Conservation (phyloP, 2,888 invertebrate genomes). For the Polymixis flavicincta region DNA sequence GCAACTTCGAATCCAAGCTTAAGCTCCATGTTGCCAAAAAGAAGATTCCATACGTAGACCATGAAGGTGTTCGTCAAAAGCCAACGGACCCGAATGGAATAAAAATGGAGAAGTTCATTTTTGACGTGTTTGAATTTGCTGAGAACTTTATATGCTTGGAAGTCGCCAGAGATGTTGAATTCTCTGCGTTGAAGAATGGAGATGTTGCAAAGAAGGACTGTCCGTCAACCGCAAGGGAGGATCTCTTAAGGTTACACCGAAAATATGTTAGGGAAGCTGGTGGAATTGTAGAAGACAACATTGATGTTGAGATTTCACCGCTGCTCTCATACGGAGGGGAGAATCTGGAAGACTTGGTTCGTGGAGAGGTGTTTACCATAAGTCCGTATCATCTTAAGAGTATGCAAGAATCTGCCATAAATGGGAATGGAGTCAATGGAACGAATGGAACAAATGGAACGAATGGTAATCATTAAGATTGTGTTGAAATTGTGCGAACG, state of each 20-base stretch:
- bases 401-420: constrained; percentile 79
- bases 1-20: constrained; percentile 93
- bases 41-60: constrained; percentile 97
- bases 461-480: constrained; percentile 76
- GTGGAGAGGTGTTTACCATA: constrained; percentile 92
- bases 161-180: constrained; percentile 97
- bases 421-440: constrained; percentile 84
- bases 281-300: constrained; percentile 92
- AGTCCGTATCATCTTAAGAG: constrained; percentile 91
- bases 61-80: constrained; percentile 92
- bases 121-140: constrained; percentile 99
- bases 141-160: constrained; percentile 98
- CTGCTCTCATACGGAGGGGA: constrained; percentile 97
- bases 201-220: constrained; percentile 97
- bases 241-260: constrained; percentile 94
- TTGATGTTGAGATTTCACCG: constrained; percentile 97
- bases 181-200: constrained; percentile 98
- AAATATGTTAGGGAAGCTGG: constrained; percentile 96
- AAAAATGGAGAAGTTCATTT: constrained; percentile 99
- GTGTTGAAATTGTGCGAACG: not conserved
- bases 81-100: constrained; percentile 98
- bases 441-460: constrained; percentile 51
- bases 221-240: constrained; percentile 95
- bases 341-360: constrained; percentile 92
- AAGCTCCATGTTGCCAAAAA: constrained; percentile 99